A percentile compares a stretch with the other conserved stretches of the same genome.
Evolutionary conservation across 2,797 vertebrate species (phyloP).

Genomic region (Menidia menidia): DNA sequence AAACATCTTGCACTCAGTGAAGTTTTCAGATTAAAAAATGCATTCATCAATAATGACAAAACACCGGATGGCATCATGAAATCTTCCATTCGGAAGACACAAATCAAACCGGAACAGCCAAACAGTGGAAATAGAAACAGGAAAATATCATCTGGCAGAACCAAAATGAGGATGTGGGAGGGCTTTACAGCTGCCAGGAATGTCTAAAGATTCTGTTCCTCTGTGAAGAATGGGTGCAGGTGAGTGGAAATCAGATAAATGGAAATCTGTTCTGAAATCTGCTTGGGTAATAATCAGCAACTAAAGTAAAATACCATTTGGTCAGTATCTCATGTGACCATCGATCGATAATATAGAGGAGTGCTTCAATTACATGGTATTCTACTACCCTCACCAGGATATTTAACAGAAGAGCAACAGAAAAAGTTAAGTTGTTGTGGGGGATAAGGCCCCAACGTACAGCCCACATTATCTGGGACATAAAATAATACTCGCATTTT

Average conservation of each 20-base stretch:
- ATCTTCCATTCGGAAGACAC: not conserved
- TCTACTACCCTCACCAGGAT: not conserved
- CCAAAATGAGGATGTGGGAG: not conserved
- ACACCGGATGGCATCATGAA: not conserved
- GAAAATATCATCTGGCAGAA: not conserved
- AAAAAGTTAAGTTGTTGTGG: conserved; percentile 65
- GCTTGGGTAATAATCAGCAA: not conserved
- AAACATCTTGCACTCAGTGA: not conserved
- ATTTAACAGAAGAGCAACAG: conserved; percentile 9
- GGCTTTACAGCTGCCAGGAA: not conserved
- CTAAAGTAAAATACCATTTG: not conserved
- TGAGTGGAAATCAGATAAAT: not conserved
- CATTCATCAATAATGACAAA: not conserved
- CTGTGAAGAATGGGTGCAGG: not conserved
- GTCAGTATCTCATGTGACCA: not conserved
- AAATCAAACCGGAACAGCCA: not conserved
- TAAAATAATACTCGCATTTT: conserved; percentile 30
- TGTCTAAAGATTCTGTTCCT: not conserved
- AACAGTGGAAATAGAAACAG: too few relatives aligned
- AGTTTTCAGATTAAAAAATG: not conserved
- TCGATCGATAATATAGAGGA: not conserved
- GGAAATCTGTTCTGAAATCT: not conserved
- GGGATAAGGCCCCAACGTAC: conserved; percentile 20
- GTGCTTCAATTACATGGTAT: not conserved
- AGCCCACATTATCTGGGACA: conserved; percentile 46